Evolutionary conservation across 2,113 vertebrate genomes (phyloP), one percentile per base, ranked within the genome.

Genomic region (Scolopax mira): DNA sequence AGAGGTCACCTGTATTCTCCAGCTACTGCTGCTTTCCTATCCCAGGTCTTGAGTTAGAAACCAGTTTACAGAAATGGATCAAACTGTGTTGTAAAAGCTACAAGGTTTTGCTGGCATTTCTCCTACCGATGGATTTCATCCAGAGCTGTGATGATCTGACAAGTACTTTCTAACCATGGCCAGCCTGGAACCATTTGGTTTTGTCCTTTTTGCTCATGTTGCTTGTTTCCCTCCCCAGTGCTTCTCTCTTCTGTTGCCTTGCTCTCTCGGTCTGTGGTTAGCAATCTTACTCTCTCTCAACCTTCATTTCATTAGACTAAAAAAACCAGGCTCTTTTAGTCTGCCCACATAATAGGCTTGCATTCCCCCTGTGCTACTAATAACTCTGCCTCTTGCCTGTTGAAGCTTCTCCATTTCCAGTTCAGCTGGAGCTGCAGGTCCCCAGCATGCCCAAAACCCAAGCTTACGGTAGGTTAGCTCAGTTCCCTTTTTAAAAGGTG

Each of bases 21-120:
- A 33, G 67, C 28, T 80, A 31, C 12, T 42, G 23, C 18, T 64
- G 54, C 21, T 82, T 77, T 84, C 13, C 62, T 77, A 19, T 71
- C 48, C 21, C 42, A 57, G 4, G 13, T 65, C 31, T 55, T 28
- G 35, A 55, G 30, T 35, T 39, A 35, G 25, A 62, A 30, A 84
- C 60, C 13, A 15, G 30, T 49, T 33, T 37, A 46, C 17, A 46
- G 69, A 88, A 46, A 28, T 10, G 19, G 24, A 61, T 61, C 35
- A 75, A 89, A 83, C 15, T 0, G 0, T 0, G 0, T 37, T 54
- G 58, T 71, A 74, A 83, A 79, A 64, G 39, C 16, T 2, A 1
- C 41, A 35, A 51, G n/a, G 46, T 54, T 87, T 87, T 87, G 15
- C 52, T 71, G 22, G 18, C 21, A 57, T 66, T 85, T 72, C 33